Conservation (phyloP, 2,888 invertebrate species). For the Siphlonurus alternatus region DNA sequence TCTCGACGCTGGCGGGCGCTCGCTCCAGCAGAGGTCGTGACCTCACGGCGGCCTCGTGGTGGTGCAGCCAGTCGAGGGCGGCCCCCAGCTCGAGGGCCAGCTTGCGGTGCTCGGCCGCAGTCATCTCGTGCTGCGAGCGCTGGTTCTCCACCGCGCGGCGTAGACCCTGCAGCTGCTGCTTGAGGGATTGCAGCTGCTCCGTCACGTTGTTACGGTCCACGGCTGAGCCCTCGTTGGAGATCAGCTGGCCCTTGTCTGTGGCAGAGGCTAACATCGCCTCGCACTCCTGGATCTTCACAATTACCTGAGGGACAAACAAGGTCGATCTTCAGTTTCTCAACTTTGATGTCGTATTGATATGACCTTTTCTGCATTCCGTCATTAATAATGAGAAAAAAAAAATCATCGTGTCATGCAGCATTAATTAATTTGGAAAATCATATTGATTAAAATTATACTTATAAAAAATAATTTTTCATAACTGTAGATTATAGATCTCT, state of each 20-base stretch:
- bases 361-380: no score
- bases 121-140: slow-evolving; percentile 70
- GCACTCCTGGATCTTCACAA: slow-evolving; percentile 74
- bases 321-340: no score
- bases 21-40: slow-evolving; percentile 66
- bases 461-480: neutral
- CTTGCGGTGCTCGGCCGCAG: slow-evolving; percentile 76
- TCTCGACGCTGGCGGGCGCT: slow-evolving; percentile 60
- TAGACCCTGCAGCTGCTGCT: slow-evolving; percentile 63
- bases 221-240: slow-evolving; percentile 76
- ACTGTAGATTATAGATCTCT: no score
- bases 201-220: slow-evolving; percentile 76
- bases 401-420: no score
- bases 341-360: no score
- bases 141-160: slow-evolving; percentile 70
- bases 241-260: slow-evolving; percentile 82
- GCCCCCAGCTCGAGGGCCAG: slow-evolving; percentile 66
- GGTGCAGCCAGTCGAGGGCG: slow-evolving; percentile 66
- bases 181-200: slow-evolving; percentile 70
- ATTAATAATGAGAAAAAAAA: no score
- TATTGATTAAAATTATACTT: neutral
- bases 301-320: slow-evolving; percentile 30
- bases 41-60: slow-evolving; percentile 63
- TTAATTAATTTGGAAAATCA: neutral
- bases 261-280: slow-evolving; percentile 76